Evolutionary conservation across 2,888 invertebrate genomes (phyloP), one percentile per base, ranked within the genome.

Genomic region (Drosophila diplacantha): DNA sequence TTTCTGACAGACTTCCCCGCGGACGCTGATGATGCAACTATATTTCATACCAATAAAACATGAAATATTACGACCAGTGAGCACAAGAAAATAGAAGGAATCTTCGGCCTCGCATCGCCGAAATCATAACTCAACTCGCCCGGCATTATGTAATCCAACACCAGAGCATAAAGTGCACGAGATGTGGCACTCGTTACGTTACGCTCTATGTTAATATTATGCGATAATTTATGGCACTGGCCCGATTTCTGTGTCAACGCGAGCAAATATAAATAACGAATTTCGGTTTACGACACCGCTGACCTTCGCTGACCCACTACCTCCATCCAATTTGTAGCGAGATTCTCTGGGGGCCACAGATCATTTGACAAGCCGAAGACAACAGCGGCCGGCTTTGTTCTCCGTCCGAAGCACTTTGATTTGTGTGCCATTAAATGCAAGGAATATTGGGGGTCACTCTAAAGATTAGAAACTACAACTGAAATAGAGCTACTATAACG

Each of bases 11-110:
- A 63, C 64, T 49, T 61, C 20, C 29, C 52, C 31, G 39, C 63
- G 52, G 52, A 24, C 60, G n/a, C 50, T 14, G 50, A 60, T 75
- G 81, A 79, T 79, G 83, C 75, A 81, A 83, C 61, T 37, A 71
- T 83, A 81, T 73, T 69, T 71, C 66, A 78, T 65, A 61, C 37
- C 74, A 69, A 83, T 83, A 73, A 83, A 83, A 83, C 69, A 69
- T 70, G 64, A 69, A 73, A 75, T 73, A 78, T 75, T 53, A 70
- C 60, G 56, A 57, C 7, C 2, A 20, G 3, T 20, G 16, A 16
- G 18, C 35, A 38, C 31, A 14, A 16, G 11, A 14, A 20, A 9
- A 29, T 29, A 29, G 47, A 57, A 39, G 44, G 49, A 54, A 67
- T 55, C 39, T 51, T 53, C 26, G 64, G 81, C 56, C 59, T 70